phyloP scores from a whole-genome alignment of 2,888 invertebrate genomes.

The Coleophora flavipennella region DNA sequence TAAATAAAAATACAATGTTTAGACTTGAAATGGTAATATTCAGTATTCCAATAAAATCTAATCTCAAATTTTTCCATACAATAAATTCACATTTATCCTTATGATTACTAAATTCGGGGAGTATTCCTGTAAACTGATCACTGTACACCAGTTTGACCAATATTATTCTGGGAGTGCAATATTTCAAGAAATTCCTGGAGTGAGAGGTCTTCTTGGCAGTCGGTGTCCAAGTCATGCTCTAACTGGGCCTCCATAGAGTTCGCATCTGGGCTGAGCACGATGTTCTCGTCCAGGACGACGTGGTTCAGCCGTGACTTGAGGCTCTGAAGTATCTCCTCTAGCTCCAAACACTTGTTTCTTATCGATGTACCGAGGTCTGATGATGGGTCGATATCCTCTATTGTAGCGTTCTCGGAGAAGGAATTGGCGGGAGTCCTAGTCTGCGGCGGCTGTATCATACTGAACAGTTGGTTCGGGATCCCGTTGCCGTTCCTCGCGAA shows the following conservation, averaged over 20 bases:
- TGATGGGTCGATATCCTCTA: slow-evolving; percentile 64
- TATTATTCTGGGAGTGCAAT: slow-evolving; percentile 61
- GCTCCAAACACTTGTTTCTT: slow-evolving; percentile 62
- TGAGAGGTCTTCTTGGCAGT: slow-evolving; percentile 66
- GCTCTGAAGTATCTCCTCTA: slow-evolving; percentile 66
- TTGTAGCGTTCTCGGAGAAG: slow-evolving; percentile 52
- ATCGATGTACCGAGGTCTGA: slow-evolving; percentile 66
- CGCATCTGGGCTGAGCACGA: slow-evolving; percentile 62
- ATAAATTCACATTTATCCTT: slow-evolving; percentile 48
- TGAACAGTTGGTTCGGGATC: slow-evolving; percentile 51
- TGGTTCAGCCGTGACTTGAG: slow-evolving; percentile 64
- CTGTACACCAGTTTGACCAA: slow-evolving; percentile 49
- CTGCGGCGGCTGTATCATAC: slow-evolving; percentile 57
- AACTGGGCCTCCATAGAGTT: slow-evolving; percentile 64
- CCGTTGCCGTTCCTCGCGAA: slow-evolving; percentile 44
- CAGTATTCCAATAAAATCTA: slow-evolving; percentile 44
- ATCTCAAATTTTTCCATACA: slow-evolving; percentile 56
- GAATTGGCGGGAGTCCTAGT: slow-evolving; percentile 63
- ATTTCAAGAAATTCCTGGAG: slow-evolving; percentile 65
- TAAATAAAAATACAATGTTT: slow-evolving; percentile 12
- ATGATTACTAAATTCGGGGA: slow-evolving; percentile 27
- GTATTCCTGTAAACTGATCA: slow-evolving; percentile 27
- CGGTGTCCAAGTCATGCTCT: slow-evolving; percentile 66
- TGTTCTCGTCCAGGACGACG: slow-evolving; percentile 65
- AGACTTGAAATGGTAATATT: slow-evolving; percentile 32